A percentile compares a stretch with the other conserved stretches of the same genome.
Conservation (phyloP, 2,797 vertebrate genomes). For the Taenioides sp. region DNA sequence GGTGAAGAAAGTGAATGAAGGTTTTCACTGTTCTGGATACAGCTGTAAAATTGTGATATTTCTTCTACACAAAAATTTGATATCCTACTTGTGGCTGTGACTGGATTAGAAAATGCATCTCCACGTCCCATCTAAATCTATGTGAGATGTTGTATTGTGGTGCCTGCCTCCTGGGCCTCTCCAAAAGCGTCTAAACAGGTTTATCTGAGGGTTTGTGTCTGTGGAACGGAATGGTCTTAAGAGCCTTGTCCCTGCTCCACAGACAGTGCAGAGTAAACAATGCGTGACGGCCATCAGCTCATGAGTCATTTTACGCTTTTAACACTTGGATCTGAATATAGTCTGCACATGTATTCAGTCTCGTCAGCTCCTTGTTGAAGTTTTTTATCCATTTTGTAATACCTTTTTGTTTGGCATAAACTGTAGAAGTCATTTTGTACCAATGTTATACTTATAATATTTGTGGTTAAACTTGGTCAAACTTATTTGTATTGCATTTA, state of each 20-base stretch:
- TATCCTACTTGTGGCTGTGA: background rate
- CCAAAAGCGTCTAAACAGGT: constrained; percentile 28
- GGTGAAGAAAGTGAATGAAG: too few relatives aligned
- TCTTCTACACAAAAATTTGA: too few relatives aligned
- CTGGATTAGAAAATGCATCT: background rate
- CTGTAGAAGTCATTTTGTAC: too few relatives aligned
- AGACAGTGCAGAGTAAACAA: constrained; percentile 56
- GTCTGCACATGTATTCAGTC: constrained; percentile 9
- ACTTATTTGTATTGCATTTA: too few relatives aligned
- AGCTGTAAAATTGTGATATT: too few relatives aligned
- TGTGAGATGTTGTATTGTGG: background rate
- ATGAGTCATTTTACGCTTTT: constrained; percentile 53
- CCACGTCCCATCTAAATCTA: background rate
- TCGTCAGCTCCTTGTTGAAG: background rate
- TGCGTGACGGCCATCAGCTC: constrained; percentile 52
- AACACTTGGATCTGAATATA: constrained; percentile 44
- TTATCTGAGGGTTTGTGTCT: constrained; percentile 48
- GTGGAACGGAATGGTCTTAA: constrained; percentile 50
- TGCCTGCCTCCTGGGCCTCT: constrained; percentile 29
- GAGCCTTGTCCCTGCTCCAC: constrained; percentile 30
- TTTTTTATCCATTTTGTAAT: too few relatives aligned
- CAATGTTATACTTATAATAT: too few relatives aligned
- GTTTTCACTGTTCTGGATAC: too few relatives aligned
- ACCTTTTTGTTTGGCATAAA: too few relatives aligned
- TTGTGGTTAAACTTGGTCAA: too few relatives aligned